Base-by-base conservation (phyloP, 23 tunicate genomes). In the Trididemnum miniatum region DNA sequence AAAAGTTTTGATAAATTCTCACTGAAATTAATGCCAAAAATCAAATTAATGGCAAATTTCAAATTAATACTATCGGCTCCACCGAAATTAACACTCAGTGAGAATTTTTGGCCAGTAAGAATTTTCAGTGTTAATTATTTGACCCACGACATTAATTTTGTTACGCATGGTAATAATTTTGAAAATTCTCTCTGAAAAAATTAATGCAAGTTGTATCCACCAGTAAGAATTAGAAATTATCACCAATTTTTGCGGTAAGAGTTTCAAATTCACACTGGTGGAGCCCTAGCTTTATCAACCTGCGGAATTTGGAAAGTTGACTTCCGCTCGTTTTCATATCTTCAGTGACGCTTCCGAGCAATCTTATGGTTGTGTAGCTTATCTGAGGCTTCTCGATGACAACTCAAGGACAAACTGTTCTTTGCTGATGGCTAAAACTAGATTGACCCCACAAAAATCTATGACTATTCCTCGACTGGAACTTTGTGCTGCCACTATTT, bases 341-440 rank as follows among this genome's bases (percentile, higher is more conserved):
- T 87, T 87, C 35, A 74, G 81, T 15, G 86, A 87, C 71, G 92
- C 86, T 33, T 81, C 86, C 22, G 77, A 87, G 31, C 50, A 80
- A 71, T 59, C 85, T 0, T 87, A 80, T 80, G 86, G 91, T 23
- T 51, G 44, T 34, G 75, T 73, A 15, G 74, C 92, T 36, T 87
- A 87, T 59, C 25, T 81, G 20, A 35, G 86, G 20, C 5, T 82
- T 31, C 54, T 82, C 44, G 44, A 75, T 65, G 59, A 62, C 0
- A 20, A 20, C 1, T 76, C 37, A 3, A 12, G 39, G 12, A 54
- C 81, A 54, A 62, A 74, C 34, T 87, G 92, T 35, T 39, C 86
- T 9, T 32, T 82, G 35, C 30, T 87, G 15, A 31, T 34, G 31
- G 92, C 82, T 15, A 87, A 81, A 71, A 51, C 86, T 32, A 65